Percentiles rank a stretch among this genome's conserved stretches.
Evolutionary conservation across 1,140 invertebrate genomes (phyloP).

Genomic region (Bombus impatiens): DNA sequence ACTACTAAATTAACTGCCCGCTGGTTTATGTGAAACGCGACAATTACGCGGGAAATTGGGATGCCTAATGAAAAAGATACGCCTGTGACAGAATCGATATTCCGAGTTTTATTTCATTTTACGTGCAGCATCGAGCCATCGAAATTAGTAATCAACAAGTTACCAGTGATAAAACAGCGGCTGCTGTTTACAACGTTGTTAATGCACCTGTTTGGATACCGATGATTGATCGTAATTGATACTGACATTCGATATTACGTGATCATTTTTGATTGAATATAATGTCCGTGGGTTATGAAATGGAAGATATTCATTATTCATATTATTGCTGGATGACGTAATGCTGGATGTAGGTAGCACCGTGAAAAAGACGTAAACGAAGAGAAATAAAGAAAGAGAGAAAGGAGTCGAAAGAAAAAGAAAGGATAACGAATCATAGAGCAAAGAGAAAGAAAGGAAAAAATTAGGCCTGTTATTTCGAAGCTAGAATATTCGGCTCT

Average conservation of each 20-base stretch:
- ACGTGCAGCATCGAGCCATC: too few species aligned
- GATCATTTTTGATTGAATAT: not conserved
- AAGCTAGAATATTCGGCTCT: conserved; percentile 13
- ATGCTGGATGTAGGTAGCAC: not conserved
- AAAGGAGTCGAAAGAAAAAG: not conserved
- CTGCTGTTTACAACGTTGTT: not conserved
- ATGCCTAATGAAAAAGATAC: not conserved
- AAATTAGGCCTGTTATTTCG: conserved; percentile 9
- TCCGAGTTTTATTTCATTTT: not conserved
- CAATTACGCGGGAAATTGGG: not conserved
- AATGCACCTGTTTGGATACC: too few species aligned
- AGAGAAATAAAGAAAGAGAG: not conserved
- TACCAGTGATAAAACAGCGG: not conserved
- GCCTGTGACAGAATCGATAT: not conserved
- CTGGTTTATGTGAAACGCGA: not conserved
- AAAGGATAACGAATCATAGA: not conserved
- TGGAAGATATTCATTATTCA: not conserved
- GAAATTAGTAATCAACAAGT: not conserved
- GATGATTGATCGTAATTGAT: conserved; percentile 6
- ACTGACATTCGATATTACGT: conserved; percentile 7
- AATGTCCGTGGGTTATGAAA: not conserved
- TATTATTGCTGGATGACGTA: not conserved
- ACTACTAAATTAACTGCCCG: not conserved
- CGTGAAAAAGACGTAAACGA: not conserved
- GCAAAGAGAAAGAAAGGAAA: not conserved